Evolutionary conservation across 2,797 vertebrate species (phyloP), one percentile per base, ranked within the genome.

Genomic region (Sciaenops ocellatus): DNA sequence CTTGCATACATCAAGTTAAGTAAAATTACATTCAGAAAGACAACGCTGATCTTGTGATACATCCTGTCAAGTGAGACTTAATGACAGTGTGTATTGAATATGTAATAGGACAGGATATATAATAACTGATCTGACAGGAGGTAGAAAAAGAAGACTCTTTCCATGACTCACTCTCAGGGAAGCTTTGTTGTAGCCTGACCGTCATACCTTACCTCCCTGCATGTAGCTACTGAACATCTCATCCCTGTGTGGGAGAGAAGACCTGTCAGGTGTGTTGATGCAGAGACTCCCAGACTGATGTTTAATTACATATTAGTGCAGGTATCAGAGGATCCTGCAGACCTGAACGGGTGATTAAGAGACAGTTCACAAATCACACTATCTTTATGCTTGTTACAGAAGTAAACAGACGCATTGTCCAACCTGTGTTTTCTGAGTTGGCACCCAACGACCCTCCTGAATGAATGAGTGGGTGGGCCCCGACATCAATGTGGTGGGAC

Each of bases 401-500:
- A 24, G 41, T 22, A 26, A 65, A 71, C 62, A 42, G 26, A 86
- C 26, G 15, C n/a, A 13, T 22, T 12, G 46, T 60, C 59, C 70
- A 75, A 59, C 42, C 52, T 48, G 79, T 69, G 67, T 66, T 67
- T 85, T 82, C 89, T 73, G 82, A 78, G 6, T 68, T 72, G 71
- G 42, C 74, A 80, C 83, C 84, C 8, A 1, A 72, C 65, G 69
- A 85, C 85, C 20, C 30, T 91, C 78, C 92, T 94, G 90, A 91
- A 96, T 92, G 93, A 95, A 96, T 90, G 95, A 95, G 92, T 96
- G 96, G 95, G 93, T 96, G 94, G 95, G 95, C 92, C 94, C 94
- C 73, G 96, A 97, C 93, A 96, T 97, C 93, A 96, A 96, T 93
- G 95, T 97, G 94, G 95, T 97, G 89, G 97, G 96, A 88, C 94